phyloP scores from a whole-genome alignment of 2,113 vertebrate species.

The human (Homo sapiens) region GRCh38 chr2:16527501-16528000 shows the following conservation, averaged over 20 bases:
- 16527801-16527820: not conserved
- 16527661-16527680: not conserved
- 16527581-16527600: not conserved
- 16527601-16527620: not conserved
- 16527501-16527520: too few relatives aligned
- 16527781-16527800: not conserved
- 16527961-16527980: not conserved
- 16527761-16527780: not conserved
- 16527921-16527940: too few relatives aligned
- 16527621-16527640: not conserved
- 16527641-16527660: not conserved
- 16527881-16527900: not conserved
- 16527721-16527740: not conserved
- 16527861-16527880: not conserved
- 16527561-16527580: not conserved
- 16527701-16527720: not conserved
- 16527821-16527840: not conserved
- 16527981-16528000: not conserved
- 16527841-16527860: not conserved
- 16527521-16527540: not conserved
- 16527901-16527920: not conserved
- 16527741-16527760: not conserved
- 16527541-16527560: not conserved
- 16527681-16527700: not conserved
- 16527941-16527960: not conserved